Evolutionary conservation across 2,797 vertebrate genomes (phyloP).

Genomic region (Tokudaia muenninki): DNA sequence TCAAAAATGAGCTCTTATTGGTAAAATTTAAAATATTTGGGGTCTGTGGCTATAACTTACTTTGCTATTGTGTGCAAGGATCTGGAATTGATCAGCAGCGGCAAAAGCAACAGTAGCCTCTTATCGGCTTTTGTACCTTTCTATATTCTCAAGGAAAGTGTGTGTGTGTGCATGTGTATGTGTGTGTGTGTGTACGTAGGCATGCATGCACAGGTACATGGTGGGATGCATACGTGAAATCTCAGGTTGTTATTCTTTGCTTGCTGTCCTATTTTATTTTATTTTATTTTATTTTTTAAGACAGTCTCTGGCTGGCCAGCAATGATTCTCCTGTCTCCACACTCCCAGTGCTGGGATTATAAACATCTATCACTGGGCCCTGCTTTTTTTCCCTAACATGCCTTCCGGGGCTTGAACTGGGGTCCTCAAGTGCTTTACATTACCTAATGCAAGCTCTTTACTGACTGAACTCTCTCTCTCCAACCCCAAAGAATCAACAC

Average conservation of each 20-base stretch:
- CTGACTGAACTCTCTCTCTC: background rate
- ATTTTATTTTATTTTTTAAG: background rate
- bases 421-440: background rate
- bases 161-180: no score
- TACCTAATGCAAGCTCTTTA: background rate
- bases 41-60: background rate
- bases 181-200: no score
- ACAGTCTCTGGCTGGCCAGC: background rate
- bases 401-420: background rate
- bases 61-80: background rate
- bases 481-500: background rate
- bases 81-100: background rate
- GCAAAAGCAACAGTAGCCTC: background rate
- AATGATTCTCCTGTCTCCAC: background rate
- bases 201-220: fast-evolving
- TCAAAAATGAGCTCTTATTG: conserved; percentile 25
- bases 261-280: background rate
- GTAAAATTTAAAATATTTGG: background rate
- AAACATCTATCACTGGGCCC: background rate
- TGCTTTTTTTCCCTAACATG: background rate
- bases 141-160: background rate
- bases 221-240: background rate
- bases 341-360: background rate
- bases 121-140: background rate
- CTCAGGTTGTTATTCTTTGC: background rate